These are phyloP conservation scores for Clytia hemisphaerica DNA, from an alignment of 30 jellyfish, hydroid and myxozoan genomes.

Conservation along the genomic window DNA sequence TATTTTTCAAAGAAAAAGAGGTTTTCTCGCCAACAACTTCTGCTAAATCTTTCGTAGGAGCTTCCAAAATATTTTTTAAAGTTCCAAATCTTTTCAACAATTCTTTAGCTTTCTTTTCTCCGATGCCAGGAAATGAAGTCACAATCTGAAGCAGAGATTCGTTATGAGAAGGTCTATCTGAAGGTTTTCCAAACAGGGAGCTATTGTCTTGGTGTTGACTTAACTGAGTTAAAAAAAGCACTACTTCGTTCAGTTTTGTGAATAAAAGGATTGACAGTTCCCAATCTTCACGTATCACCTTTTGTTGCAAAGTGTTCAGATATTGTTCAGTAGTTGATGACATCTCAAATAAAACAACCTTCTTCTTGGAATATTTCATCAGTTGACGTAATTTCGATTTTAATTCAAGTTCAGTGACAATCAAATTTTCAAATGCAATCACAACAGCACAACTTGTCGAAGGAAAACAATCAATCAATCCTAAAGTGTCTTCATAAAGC, in stretches of 20 bases:
- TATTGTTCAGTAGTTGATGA: neutral
- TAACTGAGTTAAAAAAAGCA: neutral
- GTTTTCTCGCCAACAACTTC: too few species aligned
- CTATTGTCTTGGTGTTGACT: neutral
- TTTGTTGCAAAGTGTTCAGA: neutral
- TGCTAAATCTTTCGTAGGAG: too few species aligned
- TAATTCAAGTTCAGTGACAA: constrained; percentile 18
- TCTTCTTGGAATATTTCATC: too few species aligned
- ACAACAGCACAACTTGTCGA: constrained; percentile 45
- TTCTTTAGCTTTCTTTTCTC: constrained; percentile 61
- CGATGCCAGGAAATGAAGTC: constrained; percentile 49
- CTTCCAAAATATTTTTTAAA: too few species aligned
- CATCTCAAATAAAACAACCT: neutral
- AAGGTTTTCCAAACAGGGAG: neutral
- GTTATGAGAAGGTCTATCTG: neutral
- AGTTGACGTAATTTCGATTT: constrained; percentile 32
- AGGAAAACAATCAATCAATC: constrained; percentile 82
- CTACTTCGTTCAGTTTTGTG: too few species aligned
- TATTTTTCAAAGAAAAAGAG: too few species aligned
- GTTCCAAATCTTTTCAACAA: constrained; percentile 28
- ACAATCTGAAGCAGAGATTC: constrained; percentile 28
- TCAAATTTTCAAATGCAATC: constrained; percentile 45
- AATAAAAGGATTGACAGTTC: too few species aligned
- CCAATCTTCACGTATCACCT: too few species aligned
- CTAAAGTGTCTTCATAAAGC: constrained; percentile 57